Evolutionary conservation across 2,888 invertebrate genomes (phyloP), one percentile per base, ranked within the genome.

Genomic region (Synergus laeviventris): DNA sequence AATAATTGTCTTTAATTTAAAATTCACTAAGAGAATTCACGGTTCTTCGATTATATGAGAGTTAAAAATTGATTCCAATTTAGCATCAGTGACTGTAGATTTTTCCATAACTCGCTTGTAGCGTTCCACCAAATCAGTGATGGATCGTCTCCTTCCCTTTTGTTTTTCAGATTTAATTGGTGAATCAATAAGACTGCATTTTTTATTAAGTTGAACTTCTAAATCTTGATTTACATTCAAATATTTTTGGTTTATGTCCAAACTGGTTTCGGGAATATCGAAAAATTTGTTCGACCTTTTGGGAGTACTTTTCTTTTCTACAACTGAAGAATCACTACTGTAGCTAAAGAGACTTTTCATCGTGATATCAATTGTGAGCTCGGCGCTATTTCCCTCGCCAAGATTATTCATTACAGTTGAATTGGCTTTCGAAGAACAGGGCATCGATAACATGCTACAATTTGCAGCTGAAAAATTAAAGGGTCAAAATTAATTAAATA

Each of bases 101-200:
- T 60, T 76, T 76, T 60, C n/a, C 24, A 59, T 38, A 24, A 76
- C 16, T 70, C 24, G 36, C 78, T 84, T 89, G 74, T 88, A 90
- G 45, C 89, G 87, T 73, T 89, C 87, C 0, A 90, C 86, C 66
- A 90, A 84, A 82, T 90, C 90, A 24, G 87, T 85, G 38, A 90
- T 89, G 1, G 90, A 90, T 12, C 84, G 80, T 75, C 89, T 36
- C 11, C 42, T 70, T 31, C 70, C 49, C n/a, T 70, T 70, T 49
- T 49, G 45, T 5, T 11, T 49, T 16, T 70, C 31, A n/a, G 9
- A 16, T 70, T 49, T 70, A 45, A 36, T 49, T 31, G 70, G 45
- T 4, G 70, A 70, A 45, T n/a, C 9, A 54, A 45, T 9, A 9
- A 49, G 70, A 18, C 70, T 54, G n/a, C 70, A 70, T 0, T 80